These are phyloP conservation scores for Troides oblongomaculatus DNA, from an alignment of 2,888 invertebrate genomes.

Conservation along the genomic window DNA sequence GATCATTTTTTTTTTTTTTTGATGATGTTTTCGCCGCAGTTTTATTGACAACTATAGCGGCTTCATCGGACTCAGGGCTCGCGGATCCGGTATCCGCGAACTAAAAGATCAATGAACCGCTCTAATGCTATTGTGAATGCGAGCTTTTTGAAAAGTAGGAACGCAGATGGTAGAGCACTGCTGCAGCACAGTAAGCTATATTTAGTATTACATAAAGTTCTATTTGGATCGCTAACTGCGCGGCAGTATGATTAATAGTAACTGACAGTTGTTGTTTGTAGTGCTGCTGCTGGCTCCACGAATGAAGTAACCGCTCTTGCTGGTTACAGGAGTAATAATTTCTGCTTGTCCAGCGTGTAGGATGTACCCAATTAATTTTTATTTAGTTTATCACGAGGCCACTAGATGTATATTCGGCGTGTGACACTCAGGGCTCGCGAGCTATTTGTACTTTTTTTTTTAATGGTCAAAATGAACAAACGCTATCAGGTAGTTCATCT, in stretches of 20 bases:
- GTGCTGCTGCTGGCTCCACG: slow-evolving; percentile 15
- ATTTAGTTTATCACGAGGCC: slow-evolving; percentile 11
- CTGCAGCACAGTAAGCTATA: slow-evolving; percentile 5
- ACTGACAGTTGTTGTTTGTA: slow-evolving; percentile 35
- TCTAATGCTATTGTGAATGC: slow-evolving; percentile 19
- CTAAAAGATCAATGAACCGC: slow-evolving; percentile 17
- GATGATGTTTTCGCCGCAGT: no score
- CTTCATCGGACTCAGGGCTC: no score
- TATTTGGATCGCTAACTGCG: slow-evolving; percentile 8
- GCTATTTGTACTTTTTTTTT: no score
- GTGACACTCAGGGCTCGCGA: slow-evolving; percentile 2
- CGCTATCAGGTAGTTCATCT: no score
- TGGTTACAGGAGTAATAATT: slow-evolving; percentile 28
- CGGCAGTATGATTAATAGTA: slow-evolving; percentile 29
- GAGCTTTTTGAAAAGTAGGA: slow-evolving; percentile 11
- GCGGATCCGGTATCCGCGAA: no score
- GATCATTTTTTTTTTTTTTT: no score
- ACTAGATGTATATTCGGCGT: slow-evolving; percentile 3
- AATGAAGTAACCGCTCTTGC: slow-evolving; percentile 30
- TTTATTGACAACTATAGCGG: no score
- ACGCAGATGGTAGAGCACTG: slow-evolving; percentile 5
- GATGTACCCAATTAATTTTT: slow-evolving; percentile 23
- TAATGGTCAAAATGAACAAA: no score
- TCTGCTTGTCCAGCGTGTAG: slow-evolving; percentile 12
- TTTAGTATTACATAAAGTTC: slow-evolving; percentile 9